Percentiles rank a stretch among this genome's conserved stretches.
These are phyloP conservation scores for Andrena bucephala DNA, from an alignment of 2,888 invertebrate genomes.

Conservation along the genomic window DNA sequence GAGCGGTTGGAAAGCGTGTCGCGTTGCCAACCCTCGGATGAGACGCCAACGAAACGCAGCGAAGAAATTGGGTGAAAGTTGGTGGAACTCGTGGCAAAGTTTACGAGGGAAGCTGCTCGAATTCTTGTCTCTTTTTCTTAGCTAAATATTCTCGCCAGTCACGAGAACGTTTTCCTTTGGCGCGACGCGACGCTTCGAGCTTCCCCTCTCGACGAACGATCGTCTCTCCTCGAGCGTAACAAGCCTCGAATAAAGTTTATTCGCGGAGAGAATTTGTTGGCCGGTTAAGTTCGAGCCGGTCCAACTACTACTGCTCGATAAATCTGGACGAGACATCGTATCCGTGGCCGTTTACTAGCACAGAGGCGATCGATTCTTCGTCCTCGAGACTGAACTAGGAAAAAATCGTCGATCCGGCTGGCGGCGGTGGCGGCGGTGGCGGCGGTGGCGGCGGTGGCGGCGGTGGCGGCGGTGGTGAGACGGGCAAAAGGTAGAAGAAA, in stretches of 20 bases:
- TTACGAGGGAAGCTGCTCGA: slow-evolving; percentile 9
- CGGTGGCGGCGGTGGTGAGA: slow-evolving; percentile 12
- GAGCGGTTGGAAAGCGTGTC: background rate
- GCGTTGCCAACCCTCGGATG: background rate
- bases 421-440: background rate
- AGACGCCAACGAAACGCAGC: slow-evolving; percentile 8
- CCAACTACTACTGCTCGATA: background rate
- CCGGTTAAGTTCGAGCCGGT: slow-evolving; percentile 5
- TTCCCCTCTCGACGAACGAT: background rate
- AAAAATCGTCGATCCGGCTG: slow-evolving; percentile 33
- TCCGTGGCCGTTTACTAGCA: slow-evolving; percentile 15
- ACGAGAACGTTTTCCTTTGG: background rate
- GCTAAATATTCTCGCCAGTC: slow-evolving; percentile 25
- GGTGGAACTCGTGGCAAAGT: slow-evolving; percentile 16
- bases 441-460: background rate
- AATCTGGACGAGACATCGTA: background rate
- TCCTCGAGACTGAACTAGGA: slow-evolving; percentile 41
- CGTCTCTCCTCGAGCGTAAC: background rate
- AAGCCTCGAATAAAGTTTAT: slow-evolving; percentile 4
- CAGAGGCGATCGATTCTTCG: slow-evolving; percentile 65
- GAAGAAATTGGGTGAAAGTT: slow-evolving; percentile 41
- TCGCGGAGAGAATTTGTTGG: background rate
- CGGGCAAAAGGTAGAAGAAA: slow-evolving; percentile 24
- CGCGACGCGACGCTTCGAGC: background rate
- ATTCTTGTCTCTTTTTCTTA: slow-evolving; percentile 3